Percentiles rank a stretch among this genome's conserved stretches.
phyloP scores from a whole-genome alignment of 2,888 invertebrate species.

The Xestia xanthographa region DNA sequence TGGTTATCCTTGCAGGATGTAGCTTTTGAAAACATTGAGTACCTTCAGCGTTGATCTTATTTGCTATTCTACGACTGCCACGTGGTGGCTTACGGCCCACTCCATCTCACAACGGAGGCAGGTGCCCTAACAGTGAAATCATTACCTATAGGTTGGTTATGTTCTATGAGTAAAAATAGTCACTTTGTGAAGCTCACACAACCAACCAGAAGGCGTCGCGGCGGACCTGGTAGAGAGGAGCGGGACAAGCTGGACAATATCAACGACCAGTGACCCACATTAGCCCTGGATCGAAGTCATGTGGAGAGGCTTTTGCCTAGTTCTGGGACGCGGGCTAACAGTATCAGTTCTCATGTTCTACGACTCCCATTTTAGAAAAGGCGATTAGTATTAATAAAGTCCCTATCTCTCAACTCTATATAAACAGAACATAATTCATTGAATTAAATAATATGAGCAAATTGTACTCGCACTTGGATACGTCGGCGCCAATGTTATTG shows the following conservation, averaged over 20 bases:
- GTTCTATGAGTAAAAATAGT: not conserved
- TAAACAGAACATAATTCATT: constrained; percentile 42
- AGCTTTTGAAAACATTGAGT: not conserved
- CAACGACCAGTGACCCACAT: not conserved
- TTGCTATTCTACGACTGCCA: not conserved
- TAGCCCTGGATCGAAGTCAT: not conserved
- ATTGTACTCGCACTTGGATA: constrained; percentile 51
- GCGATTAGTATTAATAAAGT: constrained; percentile 1
- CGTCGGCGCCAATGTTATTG: constrained; percentile 63
- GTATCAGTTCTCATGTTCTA: not conserved
- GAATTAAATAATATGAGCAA: constrained; percentile 40
- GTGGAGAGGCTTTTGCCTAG: not conserved
- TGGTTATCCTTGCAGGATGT: not conserved
- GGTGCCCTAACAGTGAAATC: not conserved
- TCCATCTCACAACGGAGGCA: not conserved
- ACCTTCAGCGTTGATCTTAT: not conserved
- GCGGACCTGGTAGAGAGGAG: not conserved
- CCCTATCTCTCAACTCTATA: constrained; percentile 36
- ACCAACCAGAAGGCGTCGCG: not conserved
- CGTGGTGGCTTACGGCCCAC: too few species aligned
- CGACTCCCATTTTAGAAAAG: constrained; percentile 1
- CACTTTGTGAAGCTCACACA: not conserved
- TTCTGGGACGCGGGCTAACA: not conserved
- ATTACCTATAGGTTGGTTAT: not conserved
- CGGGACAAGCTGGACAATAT: not conserved